Base-by-base conservation (phyloP, 2,113 vertebrate genomes). In the Macrotus californicus region DNA sequence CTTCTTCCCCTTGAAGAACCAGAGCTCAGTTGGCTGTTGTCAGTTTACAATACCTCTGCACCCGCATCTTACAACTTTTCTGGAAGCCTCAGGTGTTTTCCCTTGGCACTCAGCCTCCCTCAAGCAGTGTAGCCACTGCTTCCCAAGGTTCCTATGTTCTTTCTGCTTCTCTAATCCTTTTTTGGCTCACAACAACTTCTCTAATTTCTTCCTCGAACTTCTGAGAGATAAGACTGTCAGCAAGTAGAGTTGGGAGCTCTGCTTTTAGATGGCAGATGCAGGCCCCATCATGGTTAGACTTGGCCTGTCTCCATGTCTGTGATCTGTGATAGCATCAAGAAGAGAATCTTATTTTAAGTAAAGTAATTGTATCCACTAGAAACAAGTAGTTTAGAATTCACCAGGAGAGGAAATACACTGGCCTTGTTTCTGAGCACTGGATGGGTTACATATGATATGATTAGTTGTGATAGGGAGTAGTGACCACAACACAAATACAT, bases 141-240 rank as follows among this genome's bases (percentile, higher is more conserved):
- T 34, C 86, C n/a, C 87, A 48, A 50, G 73, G 18, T 75, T 75
- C 43, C 80, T 16, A n/a, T 48, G 18, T 75, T 75, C 72, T 34
- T 80, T 93, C 88, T 70, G 76, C 31, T 90, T 64, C 70, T 77
- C 66, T 67, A 89, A 66, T 72, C 31, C 80, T 61, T 80, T 86
- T 76, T 22, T 76, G 82, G 69, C 83, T 83, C 29, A 21, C n/a
- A 59, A 70, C 64, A 43, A 19, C 85, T 95, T 21, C 48, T 87
- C 56, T 93, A 69, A 13, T 83, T 83, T 84, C 94, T 72, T 86
- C 88, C 50, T 80, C n/a, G 50, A 36, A 73, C 64, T 93, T 93
- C 66, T 93, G 72, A 85, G 52, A 89, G 88, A 80, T 8, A 66
- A 90, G 85, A 48, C 77, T 84, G 69, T 82, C 85, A 92, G 85